Evolutionary conservation across 2,888 invertebrate species (phyloP).

Genomic region (Plebejus anna): DNA sequence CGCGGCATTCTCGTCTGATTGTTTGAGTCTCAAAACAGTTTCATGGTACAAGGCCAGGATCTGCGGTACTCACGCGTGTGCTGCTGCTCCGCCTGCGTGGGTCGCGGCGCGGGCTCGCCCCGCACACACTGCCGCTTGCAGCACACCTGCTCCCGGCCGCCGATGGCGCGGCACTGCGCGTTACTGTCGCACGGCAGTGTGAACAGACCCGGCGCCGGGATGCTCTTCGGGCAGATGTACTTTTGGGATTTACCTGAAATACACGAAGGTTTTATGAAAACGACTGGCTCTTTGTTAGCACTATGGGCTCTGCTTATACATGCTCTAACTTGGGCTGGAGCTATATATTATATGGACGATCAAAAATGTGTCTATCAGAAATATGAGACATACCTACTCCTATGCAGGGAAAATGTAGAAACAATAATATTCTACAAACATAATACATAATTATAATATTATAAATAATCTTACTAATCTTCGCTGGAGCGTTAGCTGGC

Average conservation of each 20-base stretch:
- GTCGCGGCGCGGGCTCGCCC: conserved; percentile 81
- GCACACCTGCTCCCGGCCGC: conserved; percentile 71
- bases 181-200: conserved; percentile 70
- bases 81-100: conserved; percentile 56
- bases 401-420: background rate
- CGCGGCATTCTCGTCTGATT: too few species aligned
- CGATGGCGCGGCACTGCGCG: conserved; percentile 65
- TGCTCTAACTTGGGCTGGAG: too few species aligned
- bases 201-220: conserved; percentile 60
- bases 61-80: conserved; percentile 63
- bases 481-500: conserved; percentile 48
- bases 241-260: conserved; percentile 63
- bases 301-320: background rate
- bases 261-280: conserved; percentile 8
- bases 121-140: conserved; percentile 79
- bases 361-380: too few species aligned
- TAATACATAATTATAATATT: background rate
- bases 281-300: background rate
- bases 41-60: background rate
- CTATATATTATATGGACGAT: too few species aligned
- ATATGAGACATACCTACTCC: background rate
- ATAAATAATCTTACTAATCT: conserved; percentile 49
- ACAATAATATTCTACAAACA: background rate
- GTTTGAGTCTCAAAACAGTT: too few species aligned
- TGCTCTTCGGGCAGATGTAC: conserved; percentile 67